Percentiles rank a stretch among this genome's conserved stretches.
Evolutionary conservation across 1,140 invertebrate species (phyloP).

Genomic region (Bombus waltoni): DNA sequence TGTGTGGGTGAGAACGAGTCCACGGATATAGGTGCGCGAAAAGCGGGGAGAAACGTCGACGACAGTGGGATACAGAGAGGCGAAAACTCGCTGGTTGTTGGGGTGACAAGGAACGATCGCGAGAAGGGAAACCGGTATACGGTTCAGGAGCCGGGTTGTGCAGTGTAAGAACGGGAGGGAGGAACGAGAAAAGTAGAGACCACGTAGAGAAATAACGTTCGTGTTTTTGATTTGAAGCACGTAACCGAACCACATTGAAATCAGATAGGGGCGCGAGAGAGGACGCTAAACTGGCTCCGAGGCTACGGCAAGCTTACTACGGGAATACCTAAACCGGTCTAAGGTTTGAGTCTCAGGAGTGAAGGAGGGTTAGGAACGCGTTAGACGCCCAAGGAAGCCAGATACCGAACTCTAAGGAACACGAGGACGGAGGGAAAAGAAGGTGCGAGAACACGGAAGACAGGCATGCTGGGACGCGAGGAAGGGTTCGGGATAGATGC

Average conservation of each 20-base stretch:
- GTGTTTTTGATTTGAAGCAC: conserved; percentile 80
- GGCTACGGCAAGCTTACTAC: conserved; percentile 66
- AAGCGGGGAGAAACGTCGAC: conserved; percentile 43
- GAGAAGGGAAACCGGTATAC: not conserved
- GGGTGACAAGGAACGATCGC: conserved; percentile 21
- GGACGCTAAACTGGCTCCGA: conserved; percentile 75
- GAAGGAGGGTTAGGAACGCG: conserved; percentile 20
- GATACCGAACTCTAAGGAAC: conserved; percentile 1
- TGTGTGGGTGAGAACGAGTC: conserved; percentile 37
- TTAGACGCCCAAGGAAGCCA: conserved; percentile 24
- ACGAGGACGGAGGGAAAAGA: not conserved
- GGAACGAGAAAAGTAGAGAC: conserved; percentile 68
- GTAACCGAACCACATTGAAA: conserved; percentile 80
- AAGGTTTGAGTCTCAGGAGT: conserved; percentile 7
- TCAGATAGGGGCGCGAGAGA: conserved; percentile 74
- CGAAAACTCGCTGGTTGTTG: conserved; percentile 29
- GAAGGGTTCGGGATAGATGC: conserved; percentile 26
- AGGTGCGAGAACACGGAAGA: conserved; percentile 19
- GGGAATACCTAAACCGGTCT: conserved; percentile 72
- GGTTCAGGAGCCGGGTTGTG: not conserved
- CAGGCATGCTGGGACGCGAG: conserved; percentile 24
- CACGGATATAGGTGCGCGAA: conserved; percentile 34
- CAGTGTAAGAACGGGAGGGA: not conserved
- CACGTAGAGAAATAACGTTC: conserved; percentile 75
- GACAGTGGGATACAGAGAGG: conserved; percentile 10